phyloP scores from a whole-genome alignment of 30 jellyfish, hydroid and myxozoan genomes.

The Cassiopea andromeda region DNA sequence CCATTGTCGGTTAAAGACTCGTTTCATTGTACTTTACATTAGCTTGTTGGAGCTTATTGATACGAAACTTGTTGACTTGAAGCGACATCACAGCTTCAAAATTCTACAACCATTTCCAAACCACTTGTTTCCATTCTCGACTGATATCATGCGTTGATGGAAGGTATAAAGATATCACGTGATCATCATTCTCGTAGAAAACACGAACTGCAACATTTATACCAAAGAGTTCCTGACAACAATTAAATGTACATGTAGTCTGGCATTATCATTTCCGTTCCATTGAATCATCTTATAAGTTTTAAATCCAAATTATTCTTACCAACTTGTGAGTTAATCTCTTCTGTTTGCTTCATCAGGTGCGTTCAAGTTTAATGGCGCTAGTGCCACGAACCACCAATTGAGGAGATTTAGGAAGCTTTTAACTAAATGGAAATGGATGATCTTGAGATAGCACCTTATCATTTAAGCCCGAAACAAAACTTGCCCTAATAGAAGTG shows the following conservation, averaged over 20 bases:
- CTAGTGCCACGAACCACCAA: neutral
- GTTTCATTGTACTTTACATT: no score
- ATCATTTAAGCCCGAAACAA: neutral
- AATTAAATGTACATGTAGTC: neutral
- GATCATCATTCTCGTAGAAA: neutral
- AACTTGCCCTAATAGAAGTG: neutral
- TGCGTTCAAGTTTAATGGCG: neutral
- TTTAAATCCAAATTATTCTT: neutral
- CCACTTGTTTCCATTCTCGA: no score
- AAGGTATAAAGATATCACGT: no score
- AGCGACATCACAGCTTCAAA: no score
- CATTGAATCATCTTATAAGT: neutral
- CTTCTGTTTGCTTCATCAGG: conserved; percentile 13
- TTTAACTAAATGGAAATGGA: neutral
- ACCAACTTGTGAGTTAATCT: conserved; percentile 1
- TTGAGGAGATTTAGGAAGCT: neutral
- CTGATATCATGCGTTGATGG: no score
- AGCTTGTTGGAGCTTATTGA: no score
- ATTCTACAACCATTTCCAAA: no score
- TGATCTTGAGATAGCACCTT: neutral
- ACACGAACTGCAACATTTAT: neutral
- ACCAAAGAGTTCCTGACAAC: neutral
- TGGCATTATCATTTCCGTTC: conserved; percentile 18
- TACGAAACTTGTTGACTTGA: no score
- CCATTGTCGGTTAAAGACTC: no score